Conservation (phyloP, 2,113 vertebrate species). For the Dicentrarchus labrax region DNA sequence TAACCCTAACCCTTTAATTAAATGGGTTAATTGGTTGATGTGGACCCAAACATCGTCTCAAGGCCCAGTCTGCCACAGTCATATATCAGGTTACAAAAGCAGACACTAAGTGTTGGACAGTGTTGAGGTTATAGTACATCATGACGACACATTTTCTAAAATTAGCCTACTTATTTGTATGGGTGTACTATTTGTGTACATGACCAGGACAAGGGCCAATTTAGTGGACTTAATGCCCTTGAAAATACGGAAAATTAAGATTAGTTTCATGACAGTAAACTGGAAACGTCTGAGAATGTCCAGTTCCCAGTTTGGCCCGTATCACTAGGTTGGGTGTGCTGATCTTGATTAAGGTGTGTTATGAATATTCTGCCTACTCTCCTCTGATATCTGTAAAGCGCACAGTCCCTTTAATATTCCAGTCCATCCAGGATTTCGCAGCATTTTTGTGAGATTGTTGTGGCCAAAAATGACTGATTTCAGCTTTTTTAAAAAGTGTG, state of each 20-base stretch:
- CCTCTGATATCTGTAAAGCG: not conserved
- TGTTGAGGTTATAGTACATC: too few species aligned
- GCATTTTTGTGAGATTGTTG: too few species aligned
- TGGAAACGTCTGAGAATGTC: not conserved
- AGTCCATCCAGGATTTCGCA: too few species aligned
- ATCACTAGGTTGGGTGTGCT: too few species aligned
- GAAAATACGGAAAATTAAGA: not conserved
- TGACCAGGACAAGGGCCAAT: not conserved
- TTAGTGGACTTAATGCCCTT: not conserved
- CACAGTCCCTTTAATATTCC: too few species aligned
- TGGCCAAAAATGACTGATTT: too few species aligned
- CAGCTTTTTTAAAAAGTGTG: too few species aligned
- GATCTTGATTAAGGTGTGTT: not conserved
- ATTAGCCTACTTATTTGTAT: too few species aligned
- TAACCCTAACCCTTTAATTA: slow-evolving; percentile 1
- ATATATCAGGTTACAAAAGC: too few species aligned
- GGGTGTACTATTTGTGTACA: too few species aligned
- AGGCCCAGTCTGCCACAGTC: not conserved
- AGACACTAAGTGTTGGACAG: too few species aligned
- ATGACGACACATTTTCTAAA: too few species aligned
- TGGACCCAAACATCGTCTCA: slow-evolving; percentile 8
- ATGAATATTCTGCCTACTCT: not conserved
- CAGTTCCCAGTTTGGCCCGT: not conserved
- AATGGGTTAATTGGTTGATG: slow-evolving; percentile 18
- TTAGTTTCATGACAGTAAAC: not conserved